Base-by-base conservation (phyloP, 2,797 vertebrate genomes). In the Fratercula arctica region DNA sequence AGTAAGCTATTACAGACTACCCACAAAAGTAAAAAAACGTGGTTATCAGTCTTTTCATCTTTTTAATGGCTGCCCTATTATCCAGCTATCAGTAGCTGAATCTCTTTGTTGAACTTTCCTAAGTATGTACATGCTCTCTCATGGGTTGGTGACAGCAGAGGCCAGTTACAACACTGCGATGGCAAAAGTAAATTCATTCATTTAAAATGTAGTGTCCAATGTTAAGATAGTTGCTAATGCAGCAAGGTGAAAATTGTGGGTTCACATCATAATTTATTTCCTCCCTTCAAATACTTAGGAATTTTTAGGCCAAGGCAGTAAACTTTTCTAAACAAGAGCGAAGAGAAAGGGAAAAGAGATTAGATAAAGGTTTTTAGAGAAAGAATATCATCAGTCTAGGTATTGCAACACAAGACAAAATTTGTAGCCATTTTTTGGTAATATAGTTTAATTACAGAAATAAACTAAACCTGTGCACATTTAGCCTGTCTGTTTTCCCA, bases 1-100 rank as follows among this genome's bases (percentile, higher is more conserved):
- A 95, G 59, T 93, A 83, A 95, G 63, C 68, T 95, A 60, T 90
- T 87, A 57, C 53, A 39, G 26, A 70, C 81, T 93, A 57, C 78
- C 64, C 73, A 26, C 64, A 57, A 43, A 39, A 90, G 35, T 46
- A 80, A 80, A 96, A 80, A 26, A 79, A 24, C 0, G 3, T 56
- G 25, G 15, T 95, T 59, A 82, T 91, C 69, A 18, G 78, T 87
- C 66, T 74, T 95, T 90, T 72, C 4, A 73, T 91, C 69, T 61
- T 54, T 91, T 90, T 92, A 91, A 72, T 87, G 83, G 31, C 14
- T 89, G 78, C 64, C 46, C 73, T 77, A 8, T 70, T 96, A 93
- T 48, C 75, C 33, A 66, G 69, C 48, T 89, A 43, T 91, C 66
- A 51, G 79, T 33, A 67, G 41, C 29, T 93, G 63, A 67, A 80